These are phyloP conservation scores for Opisthograptis luteolata DNA, from an alignment of 2,888 invertebrate species.

Conservation along the genomic window DNA sequence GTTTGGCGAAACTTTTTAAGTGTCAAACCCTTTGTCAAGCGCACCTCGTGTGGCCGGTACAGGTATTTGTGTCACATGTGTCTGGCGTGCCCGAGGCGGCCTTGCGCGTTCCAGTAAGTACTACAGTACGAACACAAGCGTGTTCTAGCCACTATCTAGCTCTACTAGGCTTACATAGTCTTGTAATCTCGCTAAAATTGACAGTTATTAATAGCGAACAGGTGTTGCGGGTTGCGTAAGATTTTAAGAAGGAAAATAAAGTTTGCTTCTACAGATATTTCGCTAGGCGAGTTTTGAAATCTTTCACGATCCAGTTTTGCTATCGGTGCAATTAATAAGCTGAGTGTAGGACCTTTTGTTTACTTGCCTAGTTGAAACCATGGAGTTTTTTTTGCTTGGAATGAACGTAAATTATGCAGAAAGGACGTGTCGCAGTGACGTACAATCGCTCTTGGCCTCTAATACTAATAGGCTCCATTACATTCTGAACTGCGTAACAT, in stretches of 20 bases:
- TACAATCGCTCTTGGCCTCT: background rate
- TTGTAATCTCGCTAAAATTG: background rate
- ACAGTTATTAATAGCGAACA: constrained; percentile 5
- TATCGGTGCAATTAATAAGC: constrained; percentile 1
- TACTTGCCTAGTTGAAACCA: background rate
- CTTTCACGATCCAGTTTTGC: constrained; percentile 5
- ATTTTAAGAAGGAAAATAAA: no score
- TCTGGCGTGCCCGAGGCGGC: constrained; percentile 35
- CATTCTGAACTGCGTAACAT: background rate
- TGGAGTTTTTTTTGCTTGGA: no score
- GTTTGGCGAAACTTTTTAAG: constrained; percentile 9
- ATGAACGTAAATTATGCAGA: no score
- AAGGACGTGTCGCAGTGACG: no score
- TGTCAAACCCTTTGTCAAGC: constrained; percentile 26
- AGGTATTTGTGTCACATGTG: constrained; percentile 49
- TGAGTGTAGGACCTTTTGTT: background rate
- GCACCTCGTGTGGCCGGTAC: constrained; percentile 29
- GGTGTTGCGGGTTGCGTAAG: no score
- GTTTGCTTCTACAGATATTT: no score
- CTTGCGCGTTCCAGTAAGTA: constrained; percentile 34
- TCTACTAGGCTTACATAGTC: background rate
- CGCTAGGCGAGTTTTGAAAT: no score
- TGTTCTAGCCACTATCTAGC: constrained; percentile 15
- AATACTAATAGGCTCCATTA: background rate
- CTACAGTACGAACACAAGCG: constrained; percentile 15